Evolutionary conservation across 1,140 invertebrate species (phyloP).

Genomic region (Streblospio benedicti): DNA sequence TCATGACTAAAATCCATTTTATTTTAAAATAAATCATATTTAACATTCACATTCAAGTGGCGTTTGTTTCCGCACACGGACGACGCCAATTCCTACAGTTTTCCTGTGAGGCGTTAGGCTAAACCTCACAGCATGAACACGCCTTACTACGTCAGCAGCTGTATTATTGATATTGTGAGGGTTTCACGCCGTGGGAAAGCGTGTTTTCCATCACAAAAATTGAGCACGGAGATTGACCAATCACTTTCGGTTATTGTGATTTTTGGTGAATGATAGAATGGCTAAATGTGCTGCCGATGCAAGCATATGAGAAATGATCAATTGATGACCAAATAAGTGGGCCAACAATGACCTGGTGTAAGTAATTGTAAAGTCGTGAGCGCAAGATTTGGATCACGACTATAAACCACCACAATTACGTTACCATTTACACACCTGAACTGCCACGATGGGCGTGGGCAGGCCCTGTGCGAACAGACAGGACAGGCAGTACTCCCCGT

Average conservation of each 20-base stretch:
- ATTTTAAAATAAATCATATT: too few species aligned
- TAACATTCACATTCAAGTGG: too few species aligned
- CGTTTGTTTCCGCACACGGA: too few species aligned
- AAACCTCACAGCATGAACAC: too few species aligned
- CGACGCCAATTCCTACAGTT: too few species aligned
- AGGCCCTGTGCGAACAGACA: slow-evolving; percentile 72
- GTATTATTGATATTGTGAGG: too few species aligned
- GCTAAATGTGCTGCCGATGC: background rate
- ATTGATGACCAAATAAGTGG: background rate
- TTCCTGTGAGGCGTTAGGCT: too few species aligned
- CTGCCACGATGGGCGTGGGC: slow-evolving; percentile 64
- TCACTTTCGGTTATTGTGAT: background rate
- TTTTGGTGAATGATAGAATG: background rate
- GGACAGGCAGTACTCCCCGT: slow-evolving; percentile 65
- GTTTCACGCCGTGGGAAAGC: too few species aligned
- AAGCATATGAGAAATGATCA: background rate
- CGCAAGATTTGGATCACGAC: background rate
- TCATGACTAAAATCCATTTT: too few species aligned
- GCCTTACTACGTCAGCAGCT: too few species aligned
- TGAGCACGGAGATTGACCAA: too few species aligned
- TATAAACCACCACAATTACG: background rate
- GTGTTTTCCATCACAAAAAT: too few species aligned
- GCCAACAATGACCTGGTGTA: slow-evolving; percentile 6
- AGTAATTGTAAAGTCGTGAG: background rate
- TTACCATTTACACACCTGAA: slow-evolving; percentile 51